Evolutionary conservation across 1,140 invertebrate species (phyloP).

Genomic region (Macrostomum lignano): DNA sequence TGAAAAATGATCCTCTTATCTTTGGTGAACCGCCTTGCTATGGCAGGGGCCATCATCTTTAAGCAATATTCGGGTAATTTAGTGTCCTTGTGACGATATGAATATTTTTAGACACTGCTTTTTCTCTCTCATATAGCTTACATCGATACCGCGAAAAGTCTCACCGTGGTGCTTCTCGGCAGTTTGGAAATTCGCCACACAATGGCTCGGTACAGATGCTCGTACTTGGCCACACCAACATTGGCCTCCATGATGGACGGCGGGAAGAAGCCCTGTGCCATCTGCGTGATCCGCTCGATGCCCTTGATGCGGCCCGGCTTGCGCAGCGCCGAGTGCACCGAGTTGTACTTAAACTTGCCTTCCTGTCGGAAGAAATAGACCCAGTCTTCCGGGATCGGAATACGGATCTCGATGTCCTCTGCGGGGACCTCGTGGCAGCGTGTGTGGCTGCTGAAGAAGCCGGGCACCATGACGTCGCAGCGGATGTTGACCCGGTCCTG

Average conservation of each 20-base stretch:
- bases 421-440: constrained; percentile 52
- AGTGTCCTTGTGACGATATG: too few species aligned
- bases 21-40: too few species aligned
- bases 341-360: constrained; percentile 89
- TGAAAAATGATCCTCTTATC: too few species aligned
- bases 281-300: constrained; percentile 15
- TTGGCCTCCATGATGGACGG: constrained; percentile 83
- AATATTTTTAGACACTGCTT: too few species aligned
- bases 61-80: too few species aligned
- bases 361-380: constrained; percentile 88
- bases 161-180: too few species aligned
- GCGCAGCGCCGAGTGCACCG: constrained; percentile 74
- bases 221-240: constrained; percentile 90
- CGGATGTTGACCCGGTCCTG: constrained; percentile 48
- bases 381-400: constrained; percentile 94
- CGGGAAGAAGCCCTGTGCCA: constrained; percentile 28
- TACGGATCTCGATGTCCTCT: constrained; percentile 72
- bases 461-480: constrained; percentile 73
- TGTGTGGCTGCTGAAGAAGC: constrained; percentile 67
- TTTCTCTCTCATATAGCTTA: too few species aligned
- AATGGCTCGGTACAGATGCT: constrained; percentile 79
- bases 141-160: too few species aligned
- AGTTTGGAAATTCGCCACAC: constrained; percentile 86
- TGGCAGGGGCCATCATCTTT: too few species aligned
- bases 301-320: constrained; percentile 37